Percentiles rank a stretch among this genome's conserved stretches.
Conservation (phyloP, 2,888 invertebrate genomes). For the Escarpia spicata region DNA sequence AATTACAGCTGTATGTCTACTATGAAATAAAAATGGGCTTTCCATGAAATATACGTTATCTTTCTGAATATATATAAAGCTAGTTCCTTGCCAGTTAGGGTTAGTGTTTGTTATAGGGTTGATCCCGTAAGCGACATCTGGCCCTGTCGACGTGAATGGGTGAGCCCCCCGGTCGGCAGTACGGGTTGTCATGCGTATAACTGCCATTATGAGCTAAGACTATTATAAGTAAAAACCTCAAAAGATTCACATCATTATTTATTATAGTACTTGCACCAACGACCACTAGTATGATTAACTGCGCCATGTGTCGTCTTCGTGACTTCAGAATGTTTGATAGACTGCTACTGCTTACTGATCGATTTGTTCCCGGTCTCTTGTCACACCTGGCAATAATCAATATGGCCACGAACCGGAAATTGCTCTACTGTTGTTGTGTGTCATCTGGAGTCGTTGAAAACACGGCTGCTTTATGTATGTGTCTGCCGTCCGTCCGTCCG, state of each 20-base stretch:
- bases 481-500: too few relatives aligned
- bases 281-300: background rate
- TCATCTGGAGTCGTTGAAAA: background rate
- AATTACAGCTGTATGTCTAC: too few relatives aligned
- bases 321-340: background rate
- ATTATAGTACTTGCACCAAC: background rate
- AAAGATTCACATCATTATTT: background rate
- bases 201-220: too few relatives aligned
- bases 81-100: too few relatives aligned
- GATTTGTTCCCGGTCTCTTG: background rate
- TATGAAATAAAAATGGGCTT: too few relatives aligned
- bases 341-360: background rate
- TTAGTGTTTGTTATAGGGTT: too few relatives aligned
- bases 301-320: background rate
- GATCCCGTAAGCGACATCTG: background rate
- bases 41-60: too few relatives aligned
- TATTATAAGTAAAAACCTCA: too few relatives aligned
- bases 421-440: background rate
- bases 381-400: slow-evolving; percentile 10
- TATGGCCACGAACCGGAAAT: background rate
- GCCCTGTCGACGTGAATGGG: background rate
- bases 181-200: background rate
- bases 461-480: too few relatives aligned
- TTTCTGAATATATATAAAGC: too few relatives aligned
- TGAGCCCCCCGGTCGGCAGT: background rate